A percentile compares a stretch with the other conserved stretches of the same genome.
Conservation (phyloP, 2,888 invertebrate species). For the Caradrina clavipalpis region DNA sequence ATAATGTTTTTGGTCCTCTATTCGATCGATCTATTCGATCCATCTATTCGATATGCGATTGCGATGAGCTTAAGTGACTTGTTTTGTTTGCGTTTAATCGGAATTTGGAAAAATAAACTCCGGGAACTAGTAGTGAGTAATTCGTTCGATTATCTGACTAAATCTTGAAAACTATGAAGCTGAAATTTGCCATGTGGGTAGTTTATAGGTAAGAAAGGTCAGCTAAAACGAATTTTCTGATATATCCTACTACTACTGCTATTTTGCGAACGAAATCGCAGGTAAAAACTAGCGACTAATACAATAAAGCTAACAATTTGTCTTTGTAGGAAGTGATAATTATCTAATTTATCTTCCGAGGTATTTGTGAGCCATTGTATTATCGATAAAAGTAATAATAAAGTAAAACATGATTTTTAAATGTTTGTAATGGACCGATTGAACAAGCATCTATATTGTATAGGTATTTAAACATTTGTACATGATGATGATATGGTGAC, state of each 20-base stretch:
- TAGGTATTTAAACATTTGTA: background rate
- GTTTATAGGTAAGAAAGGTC: too few relatives aligned
- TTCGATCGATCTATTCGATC: too few relatives aligned
- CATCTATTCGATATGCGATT: too few relatives aligned
- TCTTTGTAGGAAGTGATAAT: slow-evolving; percentile 7
- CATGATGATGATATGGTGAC: slow-evolving; percentile 8
- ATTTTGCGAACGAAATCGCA: too few relatives aligned
- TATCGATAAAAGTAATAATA: slow-evolving; percentile 38
- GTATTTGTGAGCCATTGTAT: slow-evolving; percentile 17
- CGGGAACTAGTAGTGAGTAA: too few relatives aligned
- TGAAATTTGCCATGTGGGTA: background rate
- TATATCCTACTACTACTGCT: too few relatives aligned
- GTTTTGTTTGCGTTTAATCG: too few relatives aligned
- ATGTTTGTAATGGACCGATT: slow-evolving; percentile 9
- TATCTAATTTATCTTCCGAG: slow-evolving; percentile 11
- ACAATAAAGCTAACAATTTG: background rate
- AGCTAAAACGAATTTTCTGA: too few relatives aligned
- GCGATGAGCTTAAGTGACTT: too few relatives aligned
- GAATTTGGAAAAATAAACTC: too few relatives aligned
- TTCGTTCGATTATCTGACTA: too few relatives aligned
- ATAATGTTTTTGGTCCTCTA: too few relatives aligned
- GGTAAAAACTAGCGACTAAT: background rate
- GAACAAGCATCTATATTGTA: background rate
- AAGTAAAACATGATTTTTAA: slow-evolving; percentile 10
- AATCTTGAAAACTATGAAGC: background rate